phyloP scores from a whole-genome alignment of 2,113 vertebrate species.

The Misgurnus anguillicaudatus region DNA sequence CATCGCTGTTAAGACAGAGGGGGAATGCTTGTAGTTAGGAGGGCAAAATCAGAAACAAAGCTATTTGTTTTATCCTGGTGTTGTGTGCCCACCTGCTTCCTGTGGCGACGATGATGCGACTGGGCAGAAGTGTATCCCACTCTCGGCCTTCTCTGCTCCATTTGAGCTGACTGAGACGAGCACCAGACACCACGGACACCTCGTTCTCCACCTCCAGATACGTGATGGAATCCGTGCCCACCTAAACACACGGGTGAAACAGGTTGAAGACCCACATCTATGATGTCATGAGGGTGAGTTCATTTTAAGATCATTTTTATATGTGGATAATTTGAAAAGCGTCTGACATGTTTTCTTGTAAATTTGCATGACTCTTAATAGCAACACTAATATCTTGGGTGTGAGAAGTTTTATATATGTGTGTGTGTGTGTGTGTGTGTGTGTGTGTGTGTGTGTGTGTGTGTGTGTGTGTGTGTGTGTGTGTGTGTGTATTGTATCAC shows the following conservation, averaged over 20 bases:
- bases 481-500: background rate
- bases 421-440: background rate
- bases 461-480: background rate
- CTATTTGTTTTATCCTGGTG: background rate
- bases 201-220: conserved; percentile 97
- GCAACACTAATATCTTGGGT: background rate
- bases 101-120: conserved; percentile 83
- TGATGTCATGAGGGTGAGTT: no score
- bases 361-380: no score
- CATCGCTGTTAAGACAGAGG: conserved; percentile 72
- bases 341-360: no score
- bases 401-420: background rate
- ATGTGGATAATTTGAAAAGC: no score
- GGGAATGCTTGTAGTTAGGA: background rate
- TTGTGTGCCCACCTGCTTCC: conserved; percentile 83
- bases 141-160: conserved; percentile 89
- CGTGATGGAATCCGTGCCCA: conserved; percentile 88
- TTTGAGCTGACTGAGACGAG: conserved; percentile 88
- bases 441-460: background rate
- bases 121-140: conserved; percentile 90
- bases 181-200: conserved; percentile 79
- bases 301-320: no score
- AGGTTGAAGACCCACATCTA: background rate
- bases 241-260: conserved; percentile 66
- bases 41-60: background rate